A percentile compares a stretch with the other conserved stretches of the same genome.
Evolutionary conservation across 2,797 vertebrate genomes (phyloP).

Genomic region (Pseudocheirus occidentalis): DNA sequence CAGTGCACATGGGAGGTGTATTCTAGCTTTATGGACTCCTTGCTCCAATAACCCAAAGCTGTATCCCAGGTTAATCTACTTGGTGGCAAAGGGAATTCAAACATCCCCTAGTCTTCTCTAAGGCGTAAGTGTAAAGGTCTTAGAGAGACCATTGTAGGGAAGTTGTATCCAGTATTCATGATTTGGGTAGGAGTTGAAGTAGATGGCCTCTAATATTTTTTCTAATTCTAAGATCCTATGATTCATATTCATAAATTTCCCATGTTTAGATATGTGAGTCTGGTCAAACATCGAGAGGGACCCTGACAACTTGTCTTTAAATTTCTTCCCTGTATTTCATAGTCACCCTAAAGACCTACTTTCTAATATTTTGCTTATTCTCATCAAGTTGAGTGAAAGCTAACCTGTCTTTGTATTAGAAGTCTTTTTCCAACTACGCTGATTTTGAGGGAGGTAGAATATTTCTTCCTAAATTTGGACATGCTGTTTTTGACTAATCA

Average conservation of each 20-base stretch:
- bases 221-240: background rate
- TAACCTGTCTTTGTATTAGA: background rate
- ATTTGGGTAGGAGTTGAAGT: background rate
- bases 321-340: background rate
- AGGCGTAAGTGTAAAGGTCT: background rate
- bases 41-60: background rate
- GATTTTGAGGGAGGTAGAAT: background rate
- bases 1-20: background rate
- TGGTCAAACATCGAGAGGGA: background rate
- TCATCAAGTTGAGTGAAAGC: background rate
- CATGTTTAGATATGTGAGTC: background rate
- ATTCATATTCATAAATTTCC: background rate
- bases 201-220: background rate
- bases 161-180: background rate
- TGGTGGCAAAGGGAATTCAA: background rate
- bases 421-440: background rate
- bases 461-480: background rate
- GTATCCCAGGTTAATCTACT: background rate
- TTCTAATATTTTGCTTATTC: background rate
- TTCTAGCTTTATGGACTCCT: background rate
- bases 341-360: background rate
- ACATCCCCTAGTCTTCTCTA: background rate
- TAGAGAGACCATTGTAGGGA: background rate
- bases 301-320: background rate
- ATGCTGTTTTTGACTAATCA: background rate